phyloP scores from a whole-genome alignment of 2,797 vertebrate genomes.

The Harpagifer antarcticus region DNA sequence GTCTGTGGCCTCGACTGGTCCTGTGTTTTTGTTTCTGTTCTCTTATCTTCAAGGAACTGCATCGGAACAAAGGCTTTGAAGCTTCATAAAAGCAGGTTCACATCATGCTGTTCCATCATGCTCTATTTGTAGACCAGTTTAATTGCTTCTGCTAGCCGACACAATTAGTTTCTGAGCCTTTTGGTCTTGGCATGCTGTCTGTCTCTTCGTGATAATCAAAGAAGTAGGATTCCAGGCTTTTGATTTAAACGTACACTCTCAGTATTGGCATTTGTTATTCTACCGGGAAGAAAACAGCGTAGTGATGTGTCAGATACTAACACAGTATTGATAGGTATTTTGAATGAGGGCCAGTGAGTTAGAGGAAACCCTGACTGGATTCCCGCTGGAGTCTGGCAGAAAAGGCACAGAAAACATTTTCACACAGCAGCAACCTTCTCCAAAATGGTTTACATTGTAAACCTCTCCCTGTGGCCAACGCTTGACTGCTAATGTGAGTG shows the following conservation, averaged over 20 bases:
- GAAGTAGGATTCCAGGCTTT: conserved; percentile 3
- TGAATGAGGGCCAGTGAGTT: conserved; percentile 43
- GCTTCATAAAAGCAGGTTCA: conserved; percentile 43
- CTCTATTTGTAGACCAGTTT: conserved; percentile 30
- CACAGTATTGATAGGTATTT: conserved; percentile 31
- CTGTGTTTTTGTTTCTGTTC: conserved; percentile 56
- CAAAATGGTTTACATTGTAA: conserved; percentile 59
- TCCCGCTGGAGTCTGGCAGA: conserved; percentile 62
- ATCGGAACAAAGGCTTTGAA: conserved; percentile 58
- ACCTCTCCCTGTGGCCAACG: conserved; percentile 46
- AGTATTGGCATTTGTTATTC: conserved; percentile 2
- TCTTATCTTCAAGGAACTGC: conserved; percentile 66
- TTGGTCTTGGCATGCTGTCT: conserved; percentile 3
- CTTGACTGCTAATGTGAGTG: conserved; percentile 62
- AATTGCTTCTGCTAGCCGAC: conserved; percentile 26
- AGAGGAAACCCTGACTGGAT: conserved; percentile 41
- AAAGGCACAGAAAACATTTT: conserved; percentile 62
- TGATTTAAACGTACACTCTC: conserved; percentile 13
- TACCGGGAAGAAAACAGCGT: neutral
- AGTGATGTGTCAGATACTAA: conserved; percentile 19
- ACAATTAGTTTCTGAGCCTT: conserved; percentile 10
- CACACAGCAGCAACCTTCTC: conserved; percentile 61
- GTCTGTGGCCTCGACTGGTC: conserved; percentile 16
- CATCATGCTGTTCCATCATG: conserved; percentile 21
- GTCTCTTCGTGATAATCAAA: conserved; percentile 19